Conservation (phyloP, 37 sponge, comb jelly and placozoan species). For the Mnemiopsis leidyi region DNA sequence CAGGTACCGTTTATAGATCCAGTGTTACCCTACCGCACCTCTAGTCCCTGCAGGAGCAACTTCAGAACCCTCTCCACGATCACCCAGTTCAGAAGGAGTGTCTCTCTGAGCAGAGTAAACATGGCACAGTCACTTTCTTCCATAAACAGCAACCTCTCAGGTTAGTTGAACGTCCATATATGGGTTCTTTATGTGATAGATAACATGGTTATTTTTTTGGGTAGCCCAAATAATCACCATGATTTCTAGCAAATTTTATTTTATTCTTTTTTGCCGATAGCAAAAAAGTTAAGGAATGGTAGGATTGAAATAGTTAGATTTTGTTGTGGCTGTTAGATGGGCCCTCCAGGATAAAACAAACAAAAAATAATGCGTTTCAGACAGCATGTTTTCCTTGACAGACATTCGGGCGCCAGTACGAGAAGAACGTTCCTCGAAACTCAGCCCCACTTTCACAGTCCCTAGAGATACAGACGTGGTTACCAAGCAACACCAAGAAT, state of each 20-base stretch:
- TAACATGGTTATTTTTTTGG: too few species aligned
- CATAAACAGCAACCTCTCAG: too few species aligned
- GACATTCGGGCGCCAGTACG: neutral
- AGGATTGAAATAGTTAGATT: too few species aligned
- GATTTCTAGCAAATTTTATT: too few species aligned
- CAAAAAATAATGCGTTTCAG: neutral
- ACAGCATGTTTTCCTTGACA: neutral
- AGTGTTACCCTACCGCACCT: neutral
- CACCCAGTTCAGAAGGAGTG: constrained; percentile 8
- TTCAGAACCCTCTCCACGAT: constrained; percentile 27
- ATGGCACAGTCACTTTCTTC: neutral
- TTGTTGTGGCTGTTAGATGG: too few species aligned
- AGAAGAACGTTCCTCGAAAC: neutral
- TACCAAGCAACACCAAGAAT: too few species aligned
- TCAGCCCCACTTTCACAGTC: neutral
- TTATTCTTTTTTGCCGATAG: too few species aligned
- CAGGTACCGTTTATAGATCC: constrained; percentile 30
- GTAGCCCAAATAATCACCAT: too few species aligned
- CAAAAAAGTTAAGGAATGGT: too few species aligned
- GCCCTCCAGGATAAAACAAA: neutral
- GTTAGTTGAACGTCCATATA: too few species aligned
- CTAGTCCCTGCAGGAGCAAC: constrained; percentile 33
- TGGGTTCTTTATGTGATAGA: too few species aligned
- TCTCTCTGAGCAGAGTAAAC: neutral
- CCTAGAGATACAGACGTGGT: neutral